Conservation (phyloP, 2,888 invertebrate genomes). For the Dyspetes luteomarginatus region DNA sequence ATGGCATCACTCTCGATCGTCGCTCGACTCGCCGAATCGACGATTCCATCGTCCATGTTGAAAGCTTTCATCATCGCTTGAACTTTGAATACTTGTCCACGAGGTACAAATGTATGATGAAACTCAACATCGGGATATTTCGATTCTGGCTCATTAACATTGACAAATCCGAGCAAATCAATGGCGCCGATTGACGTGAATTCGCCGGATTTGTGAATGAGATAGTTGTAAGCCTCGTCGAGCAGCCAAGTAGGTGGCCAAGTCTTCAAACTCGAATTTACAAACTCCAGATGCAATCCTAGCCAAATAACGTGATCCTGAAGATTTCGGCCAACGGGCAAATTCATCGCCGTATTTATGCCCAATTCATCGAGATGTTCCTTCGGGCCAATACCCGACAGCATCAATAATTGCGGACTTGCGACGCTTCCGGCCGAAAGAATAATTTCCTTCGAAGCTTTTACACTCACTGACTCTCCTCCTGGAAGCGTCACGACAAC, state of each 20-base stretch:
- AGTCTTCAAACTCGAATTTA: conserved; percentile 64
- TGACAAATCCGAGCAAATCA: conserved; percentile 85
- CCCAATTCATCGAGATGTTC: conserved; percentile 83
- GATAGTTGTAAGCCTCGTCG: conserved; percentile 80
- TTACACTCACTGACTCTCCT: conserved; percentile 72
- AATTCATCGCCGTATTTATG: conserved; percentile 83
- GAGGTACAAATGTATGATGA: conserved; percentile 83
- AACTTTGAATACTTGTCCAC: conserved; percentile 69
- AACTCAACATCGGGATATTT: conserved; percentile 87
- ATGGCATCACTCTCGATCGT: conserved; percentile 74
- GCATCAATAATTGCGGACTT: conserved; percentile 88
- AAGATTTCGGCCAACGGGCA: conserved; percentile 85
- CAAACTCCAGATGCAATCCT: conserved; percentile 67
- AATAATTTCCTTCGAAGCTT: conserved; percentile 86
- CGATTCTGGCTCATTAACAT: conserved; percentile 82
- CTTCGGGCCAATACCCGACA: conserved; percentile 87
- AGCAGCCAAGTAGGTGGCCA: conserved; percentile 46
- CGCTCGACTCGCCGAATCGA: conserved; percentile 70
- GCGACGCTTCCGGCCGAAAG: conserved; percentile 88
- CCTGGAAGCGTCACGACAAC: conserved; percentile 82
- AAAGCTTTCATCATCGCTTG: conserved; percentile 52
- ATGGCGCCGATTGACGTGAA: conserved; percentile 83
- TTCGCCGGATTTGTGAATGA: conserved; percentile 83
- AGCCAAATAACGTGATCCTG: conserved; percentile 84
- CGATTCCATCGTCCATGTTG: conserved; percentile 68